Conservation (phyloP, 2,888 invertebrate species). For the Limnephilus lunatus region DNA sequence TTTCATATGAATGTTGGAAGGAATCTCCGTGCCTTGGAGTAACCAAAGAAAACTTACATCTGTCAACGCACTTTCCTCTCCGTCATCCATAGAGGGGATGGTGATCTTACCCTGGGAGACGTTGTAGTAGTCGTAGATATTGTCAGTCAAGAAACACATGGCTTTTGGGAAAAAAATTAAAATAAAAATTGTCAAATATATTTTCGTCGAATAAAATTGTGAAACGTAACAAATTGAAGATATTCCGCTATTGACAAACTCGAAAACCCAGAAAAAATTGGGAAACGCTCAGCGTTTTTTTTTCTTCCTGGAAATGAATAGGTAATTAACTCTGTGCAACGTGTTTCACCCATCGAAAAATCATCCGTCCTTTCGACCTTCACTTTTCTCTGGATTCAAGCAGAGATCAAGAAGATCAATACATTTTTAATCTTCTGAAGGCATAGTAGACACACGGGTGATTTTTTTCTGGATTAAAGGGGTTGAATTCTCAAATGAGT, state of each 20-base stretch:
- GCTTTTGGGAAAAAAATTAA: constrained; percentile 78
- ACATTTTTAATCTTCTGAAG: background rate
- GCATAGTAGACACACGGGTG: background rate
- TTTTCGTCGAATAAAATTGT: background rate
- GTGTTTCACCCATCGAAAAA: background rate
- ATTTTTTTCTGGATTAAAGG: constrained; percentile 28
- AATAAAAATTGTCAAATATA: constrained; percentile 31
- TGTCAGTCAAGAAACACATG: constrained; percentile 87
- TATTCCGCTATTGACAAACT: background rate
- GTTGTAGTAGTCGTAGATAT: constrained; percentile 95
- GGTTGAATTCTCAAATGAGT: constrained; percentile 17
- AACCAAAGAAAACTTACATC: constrained; percentile 85
- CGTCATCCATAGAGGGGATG: constrained; percentile 97
- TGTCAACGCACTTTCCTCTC: constrained; percentile 92
- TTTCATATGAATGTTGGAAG: constrained; percentile 63
- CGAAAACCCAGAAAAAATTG: constrained; percentile 6
- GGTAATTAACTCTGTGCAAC: constrained; percentile 31
- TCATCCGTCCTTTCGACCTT: background rate
- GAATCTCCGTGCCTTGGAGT: constrained; percentile 52
- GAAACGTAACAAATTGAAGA: background rate
- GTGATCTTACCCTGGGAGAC: constrained; percentile 97
- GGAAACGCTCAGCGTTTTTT: background rate
- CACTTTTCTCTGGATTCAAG: background rate
- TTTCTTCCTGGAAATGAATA: background rate
- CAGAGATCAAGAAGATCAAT: background rate